Evolutionary conservation across 2,888 invertebrate genomes (phyloP).

Genomic region (Meandrusa payeni): DNA sequence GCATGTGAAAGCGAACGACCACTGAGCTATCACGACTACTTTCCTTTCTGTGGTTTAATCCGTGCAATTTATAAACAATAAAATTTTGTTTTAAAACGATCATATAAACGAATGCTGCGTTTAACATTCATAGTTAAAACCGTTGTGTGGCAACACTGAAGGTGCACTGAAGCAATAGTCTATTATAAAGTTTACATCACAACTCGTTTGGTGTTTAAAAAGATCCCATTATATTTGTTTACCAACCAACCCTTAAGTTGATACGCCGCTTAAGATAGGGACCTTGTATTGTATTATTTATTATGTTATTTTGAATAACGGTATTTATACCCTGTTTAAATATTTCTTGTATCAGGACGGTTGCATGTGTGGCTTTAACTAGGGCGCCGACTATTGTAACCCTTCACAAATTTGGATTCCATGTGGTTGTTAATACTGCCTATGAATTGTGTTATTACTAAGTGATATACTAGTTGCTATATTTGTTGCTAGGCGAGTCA

Average conservation of each 20-base stretch:
- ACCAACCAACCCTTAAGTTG: slow-evolving; percentile 10
- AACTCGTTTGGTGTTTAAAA: no score
- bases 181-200: no score
- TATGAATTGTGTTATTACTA: not conserved
- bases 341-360: not conserved
- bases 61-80: no score
- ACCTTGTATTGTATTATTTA: slow-evolving; percentile 3
- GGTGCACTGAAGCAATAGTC: no score
- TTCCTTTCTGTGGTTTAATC: no score
- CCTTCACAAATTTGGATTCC: not conserved
- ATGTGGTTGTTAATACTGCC: not conserved
- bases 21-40: no score
- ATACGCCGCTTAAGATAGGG: slow-evolving; percentile 1
- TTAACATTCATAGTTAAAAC: no score
- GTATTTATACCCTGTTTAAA: not conserved
- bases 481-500: not conserved
- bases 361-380: not conserved
- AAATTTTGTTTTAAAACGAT: no score
- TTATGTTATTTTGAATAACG: slow-evolving; percentile 4
- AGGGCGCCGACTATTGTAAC: slow-evolving; percentile 1
- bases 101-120: no score
- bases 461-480: not conserved
- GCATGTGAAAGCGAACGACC: no score
- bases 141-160: no score
- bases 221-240: slow-evolving; percentile 35